Percentiles rank a stretch among this genome's conserved stretches.
Conservation (phyloP, 2,113 vertebrate genomes). For the Brachyhypopomus occidentalis region DNA sequence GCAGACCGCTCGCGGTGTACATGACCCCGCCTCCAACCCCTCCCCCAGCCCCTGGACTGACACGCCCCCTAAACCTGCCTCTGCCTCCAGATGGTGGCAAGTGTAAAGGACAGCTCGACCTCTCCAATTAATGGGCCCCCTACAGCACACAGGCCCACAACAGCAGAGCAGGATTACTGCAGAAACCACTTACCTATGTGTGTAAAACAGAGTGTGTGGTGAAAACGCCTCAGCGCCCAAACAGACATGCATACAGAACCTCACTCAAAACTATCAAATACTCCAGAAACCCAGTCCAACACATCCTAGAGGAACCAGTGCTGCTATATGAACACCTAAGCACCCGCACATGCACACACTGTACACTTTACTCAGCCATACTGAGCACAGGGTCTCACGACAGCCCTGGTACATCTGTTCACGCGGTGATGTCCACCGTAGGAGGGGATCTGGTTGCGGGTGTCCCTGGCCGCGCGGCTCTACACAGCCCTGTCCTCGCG, state of each 20-base stretch:
- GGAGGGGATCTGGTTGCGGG: conserved; percentile 33
- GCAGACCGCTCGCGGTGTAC: too few relatives aligned
- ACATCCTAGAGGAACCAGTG: background rate
- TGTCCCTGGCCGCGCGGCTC: conserved; percentile 49
- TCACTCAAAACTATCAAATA: background rate
- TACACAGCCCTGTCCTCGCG: conserved; percentile 40
- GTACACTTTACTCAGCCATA: conserved; percentile 19
- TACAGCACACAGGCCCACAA: too few relatives aligned
- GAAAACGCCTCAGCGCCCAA: too few relatives aligned
- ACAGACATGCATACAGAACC: background rate
- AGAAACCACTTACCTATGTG: too few relatives aligned
- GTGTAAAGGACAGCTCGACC: too few relatives aligned
- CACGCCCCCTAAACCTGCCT: too few relatives aligned
- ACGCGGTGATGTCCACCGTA: conserved; percentile 26
- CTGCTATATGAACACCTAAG: background rate
- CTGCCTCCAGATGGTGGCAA: too few relatives aligned
- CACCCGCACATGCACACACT: background rate
- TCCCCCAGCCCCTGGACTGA: too few relatives aligned
- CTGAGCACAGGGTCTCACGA: conserved; percentile 19
- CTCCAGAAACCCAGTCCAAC: background rate
- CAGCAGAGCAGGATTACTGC: too few relatives aligned
- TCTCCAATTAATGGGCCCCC: too few relatives aligned
- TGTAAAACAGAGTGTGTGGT: too few relatives aligned
- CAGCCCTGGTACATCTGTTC: conserved; percentile 44
- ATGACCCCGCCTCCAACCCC: too few relatives aligned